Evolutionary conservation across 2,113 vertebrate genomes (phyloP).

Genomic region (Lasiurus cinereus): DNA sequence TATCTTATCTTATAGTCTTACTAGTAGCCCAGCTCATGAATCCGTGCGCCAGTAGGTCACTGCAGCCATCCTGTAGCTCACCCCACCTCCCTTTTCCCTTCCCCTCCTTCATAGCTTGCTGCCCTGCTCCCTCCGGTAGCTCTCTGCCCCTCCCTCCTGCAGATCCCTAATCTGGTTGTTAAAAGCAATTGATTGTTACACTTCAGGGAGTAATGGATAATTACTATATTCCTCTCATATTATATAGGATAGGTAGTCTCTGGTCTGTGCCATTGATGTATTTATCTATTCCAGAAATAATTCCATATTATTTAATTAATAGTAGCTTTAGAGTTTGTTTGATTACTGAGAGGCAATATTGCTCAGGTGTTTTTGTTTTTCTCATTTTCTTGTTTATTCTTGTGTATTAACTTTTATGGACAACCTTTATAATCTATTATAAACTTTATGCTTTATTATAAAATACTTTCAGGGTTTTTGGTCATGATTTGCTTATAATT

Average conservation of each 20-base stretch:
- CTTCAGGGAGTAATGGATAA: too few relatives aligned
- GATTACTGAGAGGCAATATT: neutral
- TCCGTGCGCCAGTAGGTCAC: too few relatives aligned
- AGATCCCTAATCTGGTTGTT: too few relatives aligned
- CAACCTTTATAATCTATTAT: neutral
- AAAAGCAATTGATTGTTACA: too few relatives aligned
- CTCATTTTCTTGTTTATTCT: slow-evolving; percentile 25
- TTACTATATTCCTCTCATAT: too few relatives aligned
- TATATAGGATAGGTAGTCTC: neutral
- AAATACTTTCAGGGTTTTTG: neutral
- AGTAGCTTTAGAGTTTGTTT: slow-evolving; percentile 53
- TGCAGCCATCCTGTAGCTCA: too few relatives aligned
- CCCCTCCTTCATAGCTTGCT: too few relatives aligned
- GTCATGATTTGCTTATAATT: slow-evolving; percentile 42
- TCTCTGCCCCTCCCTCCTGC: too few relatives aligned
- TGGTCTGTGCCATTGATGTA: neutral
- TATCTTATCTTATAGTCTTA: neutral
- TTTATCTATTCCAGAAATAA: slow-evolving; percentile 4
- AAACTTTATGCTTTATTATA: neutral
- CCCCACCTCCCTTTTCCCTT: too few relatives aligned
- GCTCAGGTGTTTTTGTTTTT: slow-evolving; percentile 53
- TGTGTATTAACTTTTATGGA: neutral
- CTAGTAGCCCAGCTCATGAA: too few relatives aligned
- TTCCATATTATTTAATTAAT: neutral
- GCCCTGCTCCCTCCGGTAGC: too few relatives aligned